Evolutionary conservation across 2,888 invertebrate species (phyloP).

Genomic region (Sympetrum striolatum): DNA sequence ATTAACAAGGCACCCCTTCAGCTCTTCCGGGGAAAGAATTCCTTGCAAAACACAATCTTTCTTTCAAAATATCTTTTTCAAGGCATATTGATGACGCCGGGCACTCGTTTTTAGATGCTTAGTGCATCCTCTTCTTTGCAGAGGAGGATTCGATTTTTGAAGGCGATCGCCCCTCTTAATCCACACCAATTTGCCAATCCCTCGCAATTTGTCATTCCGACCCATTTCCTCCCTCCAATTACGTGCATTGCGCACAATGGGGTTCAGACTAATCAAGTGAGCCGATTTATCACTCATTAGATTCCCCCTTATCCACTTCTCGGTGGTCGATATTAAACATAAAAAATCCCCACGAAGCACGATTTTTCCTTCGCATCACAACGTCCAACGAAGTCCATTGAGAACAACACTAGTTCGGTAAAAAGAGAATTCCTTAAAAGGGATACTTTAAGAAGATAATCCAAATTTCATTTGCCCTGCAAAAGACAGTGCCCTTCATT

Average conservation of each 20-base stretch:
- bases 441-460: no score
- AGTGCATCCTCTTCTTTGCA: no score
- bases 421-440: neutral
- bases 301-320: neutral
- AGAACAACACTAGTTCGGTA: no score
- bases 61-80: no score
- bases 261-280: conserved; percentile 24
- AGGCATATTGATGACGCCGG: no score
- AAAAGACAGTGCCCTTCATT: no score
- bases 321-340: neutral
- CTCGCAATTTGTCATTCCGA: conserved; percentile 23
- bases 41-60: no score
- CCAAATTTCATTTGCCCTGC: no score
- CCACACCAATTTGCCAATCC: conserved; percentile 12
- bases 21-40: no score
- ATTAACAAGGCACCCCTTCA: no score
- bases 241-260: conserved; percentile 22
- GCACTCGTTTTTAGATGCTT: no score
- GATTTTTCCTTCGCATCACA: neutral
- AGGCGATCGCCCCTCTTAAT: neutral
- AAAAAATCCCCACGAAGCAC: neutral
- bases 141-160: neutral
- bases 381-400: no score
- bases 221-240: conserved; percentile 18
- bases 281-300: conserved; percentile 35